Conservation (phyloP, 1,140 invertebrate genomes). For the Heliothis virescens region DNA sequence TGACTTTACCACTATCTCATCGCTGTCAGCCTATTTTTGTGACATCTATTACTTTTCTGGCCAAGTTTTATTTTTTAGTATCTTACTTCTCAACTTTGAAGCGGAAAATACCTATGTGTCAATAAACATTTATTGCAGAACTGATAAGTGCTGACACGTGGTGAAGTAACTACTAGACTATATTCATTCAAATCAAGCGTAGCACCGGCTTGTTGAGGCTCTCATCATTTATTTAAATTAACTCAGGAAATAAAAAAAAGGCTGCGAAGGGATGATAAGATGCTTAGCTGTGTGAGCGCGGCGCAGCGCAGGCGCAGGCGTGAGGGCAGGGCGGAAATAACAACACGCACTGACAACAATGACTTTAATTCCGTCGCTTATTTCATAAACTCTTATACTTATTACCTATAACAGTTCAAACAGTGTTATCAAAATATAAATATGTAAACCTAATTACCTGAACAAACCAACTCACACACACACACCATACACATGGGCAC, state of each 20-base stretch:
- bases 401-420: constrained; percentile 47
- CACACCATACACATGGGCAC: constrained; percentile 39
- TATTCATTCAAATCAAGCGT: too few relatives aligned
- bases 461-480: constrained; percentile 41
- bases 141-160: too few relatives aligned
- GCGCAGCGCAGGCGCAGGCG: too few relatives aligned
- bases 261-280: background rate
- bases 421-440: constrained; percentile 60
- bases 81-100: too few relatives aligned
- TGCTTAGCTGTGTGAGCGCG: background rate
- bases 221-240: background rate
- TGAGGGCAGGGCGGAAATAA: constrained; percentile 6
- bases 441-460: constrained; percentile 52
- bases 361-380: constrained; percentile 56
- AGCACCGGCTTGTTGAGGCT: background rate
- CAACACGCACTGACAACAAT: constrained; percentile 49
- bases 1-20: too few relatives aligned
- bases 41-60: too few relatives aligned
- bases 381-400: constrained; percentile 55
- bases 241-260: background rate
- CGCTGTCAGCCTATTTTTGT: too few relatives aligned
- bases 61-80: too few relatives aligned
- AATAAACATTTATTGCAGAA: too few relatives aligned
- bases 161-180: too few relatives aligned
- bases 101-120: too few relatives aligned